Percentiles rank a stretch among this genome's conserved stretches.
These are phyloP conservation scores for Phallusia fumigata DNA, from an alignment of 23 tunicate species.

Conservation along the genomic window DNA sequence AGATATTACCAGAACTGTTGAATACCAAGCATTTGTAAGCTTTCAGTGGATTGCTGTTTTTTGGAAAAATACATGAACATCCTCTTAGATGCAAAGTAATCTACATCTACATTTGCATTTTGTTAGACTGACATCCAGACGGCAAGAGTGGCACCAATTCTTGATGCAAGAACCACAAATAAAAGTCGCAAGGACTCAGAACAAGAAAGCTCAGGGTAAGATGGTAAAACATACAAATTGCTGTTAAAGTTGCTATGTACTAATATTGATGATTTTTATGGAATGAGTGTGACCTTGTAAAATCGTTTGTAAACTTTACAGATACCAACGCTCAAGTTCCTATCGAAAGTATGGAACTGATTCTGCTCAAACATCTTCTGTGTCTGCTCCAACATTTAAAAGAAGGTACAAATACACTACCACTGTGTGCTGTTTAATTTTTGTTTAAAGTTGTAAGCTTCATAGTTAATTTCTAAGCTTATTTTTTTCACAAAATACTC, in stretches of 20 bases:
- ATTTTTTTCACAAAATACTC: too few relatives aligned
- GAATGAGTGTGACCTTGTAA: too few relatives aligned
- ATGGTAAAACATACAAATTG: neutral
- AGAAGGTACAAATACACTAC: neutral
- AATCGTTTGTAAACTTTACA: neutral
- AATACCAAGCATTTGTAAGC: too few relatives aligned
- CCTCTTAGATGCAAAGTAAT: too few relatives aligned
- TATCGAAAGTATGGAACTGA: conserved; percentile 23
- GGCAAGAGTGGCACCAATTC: conserved; percentile 79
- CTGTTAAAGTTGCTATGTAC: neutral
- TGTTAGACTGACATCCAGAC: conserved; percentile 29
- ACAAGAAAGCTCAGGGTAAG: conserved; percentile 12
- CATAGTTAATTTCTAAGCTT: too few relatives aligned
- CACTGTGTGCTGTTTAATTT: too few relatives aligned
- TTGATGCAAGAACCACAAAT: conserved; percentile 40
- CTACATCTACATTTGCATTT: neutral
- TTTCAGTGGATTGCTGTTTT: too few relatives aligned
- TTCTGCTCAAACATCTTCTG: conserved; percentile 14
- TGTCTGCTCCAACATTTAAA: conserved; percentile 11
- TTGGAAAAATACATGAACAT: too few relatives aligned
- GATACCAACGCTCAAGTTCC: conserved; percentile 47
- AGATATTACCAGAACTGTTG: too few relatives aligned
- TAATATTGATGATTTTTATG: too few relatives aligned
- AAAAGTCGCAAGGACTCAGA: neutral
- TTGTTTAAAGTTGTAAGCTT: too few relatives aligned